Conservation (phyloP, 2,888 invertebrate genomes). For the Rugalucina vietnamica region DNA sequence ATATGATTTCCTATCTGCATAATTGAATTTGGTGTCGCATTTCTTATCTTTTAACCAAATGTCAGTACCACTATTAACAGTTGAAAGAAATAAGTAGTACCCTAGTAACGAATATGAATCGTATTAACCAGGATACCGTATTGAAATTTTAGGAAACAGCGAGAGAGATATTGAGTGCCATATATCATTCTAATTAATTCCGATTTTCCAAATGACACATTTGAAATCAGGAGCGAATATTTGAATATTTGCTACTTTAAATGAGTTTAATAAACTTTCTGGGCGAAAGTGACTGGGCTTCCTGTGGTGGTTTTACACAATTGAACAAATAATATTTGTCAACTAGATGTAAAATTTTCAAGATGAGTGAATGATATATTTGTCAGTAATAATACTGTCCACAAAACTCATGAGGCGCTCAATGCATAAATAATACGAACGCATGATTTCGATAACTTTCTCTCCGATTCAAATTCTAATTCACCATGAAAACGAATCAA, state of each 20-base stretch:
- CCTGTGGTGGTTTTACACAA: conserved; percentile 51
- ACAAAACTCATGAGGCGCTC: conserved; percentile 13
- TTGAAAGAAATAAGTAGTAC: conserved; percentile 10
- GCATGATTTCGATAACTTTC: conserved; percentile 54
- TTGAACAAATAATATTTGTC: conserved; percentile 64
- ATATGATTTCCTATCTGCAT: conserved; percentile 52
- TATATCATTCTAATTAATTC: conserved; percentile 57
- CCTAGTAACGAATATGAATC: conserved; percentile 1
- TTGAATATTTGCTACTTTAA: conserved; percentile 21
- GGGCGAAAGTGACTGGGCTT: background rate
- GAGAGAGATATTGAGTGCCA: conserved; percentile 2
- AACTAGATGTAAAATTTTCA: conserved; percentile 34
- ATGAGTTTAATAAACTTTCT: conserved; percentile 23
- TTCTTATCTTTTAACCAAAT: conserved; percentile 54
- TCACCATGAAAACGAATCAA: conserved; percentile 63
- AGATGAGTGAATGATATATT: conserved; percentile 53
- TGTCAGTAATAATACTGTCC: conserved; percentile 43
- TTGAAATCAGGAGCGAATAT: background rate
- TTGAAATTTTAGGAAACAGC: conserved; percentile 10
- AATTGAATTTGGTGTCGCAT: conserved; percentile 61
- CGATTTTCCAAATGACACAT: conserved; percentile 30
- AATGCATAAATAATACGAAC: conserved; percentile 54
- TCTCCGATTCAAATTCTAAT: conserved; percentile 64
- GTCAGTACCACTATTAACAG: conserved; percentile 26
- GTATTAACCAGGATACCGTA: background rate